A percentile compares a stretch with the other conserved stretches of the same genome.
Conservation (phyloP, 2,797 vertebrate genomes). For the Aphelocoma californica region DNA sequence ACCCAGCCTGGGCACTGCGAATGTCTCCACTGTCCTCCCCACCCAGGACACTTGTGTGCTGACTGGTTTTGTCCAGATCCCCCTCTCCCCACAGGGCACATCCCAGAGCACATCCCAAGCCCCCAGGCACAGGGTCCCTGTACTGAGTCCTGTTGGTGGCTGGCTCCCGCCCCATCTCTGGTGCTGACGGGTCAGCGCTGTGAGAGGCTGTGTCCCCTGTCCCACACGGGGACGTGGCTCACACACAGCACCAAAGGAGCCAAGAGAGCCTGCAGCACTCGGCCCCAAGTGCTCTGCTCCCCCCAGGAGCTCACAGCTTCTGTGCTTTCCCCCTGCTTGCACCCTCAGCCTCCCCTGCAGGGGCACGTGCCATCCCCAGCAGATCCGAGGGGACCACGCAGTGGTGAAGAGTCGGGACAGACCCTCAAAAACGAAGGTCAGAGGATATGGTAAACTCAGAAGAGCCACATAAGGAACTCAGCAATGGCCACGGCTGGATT, state of each 20-base stretch:
- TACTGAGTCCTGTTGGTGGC: background rate
- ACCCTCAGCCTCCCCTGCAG: background rate
- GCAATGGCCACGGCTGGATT: background rate
- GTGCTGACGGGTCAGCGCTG: accelerated
- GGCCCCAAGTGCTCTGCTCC: background rate
- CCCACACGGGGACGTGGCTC: accelerated
- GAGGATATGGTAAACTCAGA: background rate
- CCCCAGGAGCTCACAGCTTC: background rate
- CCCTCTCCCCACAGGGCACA: background rate
- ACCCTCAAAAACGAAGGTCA: background rate
- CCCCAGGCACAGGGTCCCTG: background rate
- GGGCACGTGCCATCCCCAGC: background rate
- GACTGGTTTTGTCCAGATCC: background rate
- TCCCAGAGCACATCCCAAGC: background rate
- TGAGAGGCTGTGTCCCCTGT: background rate
- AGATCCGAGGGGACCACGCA: accelerated
- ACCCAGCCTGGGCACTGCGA: background rate
- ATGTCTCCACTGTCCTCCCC: background rate
- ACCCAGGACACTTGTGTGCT: background rate
- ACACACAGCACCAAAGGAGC: background rate
- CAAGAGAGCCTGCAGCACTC: background rate
- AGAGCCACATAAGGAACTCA: background rate
- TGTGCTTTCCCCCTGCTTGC: background rate
- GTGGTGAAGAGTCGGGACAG: background rate
- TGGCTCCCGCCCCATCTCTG: accelerated